Conservation (phyloP, 2,888 invertebrate genomes). For the Cataglyphis albicans region DNA sequence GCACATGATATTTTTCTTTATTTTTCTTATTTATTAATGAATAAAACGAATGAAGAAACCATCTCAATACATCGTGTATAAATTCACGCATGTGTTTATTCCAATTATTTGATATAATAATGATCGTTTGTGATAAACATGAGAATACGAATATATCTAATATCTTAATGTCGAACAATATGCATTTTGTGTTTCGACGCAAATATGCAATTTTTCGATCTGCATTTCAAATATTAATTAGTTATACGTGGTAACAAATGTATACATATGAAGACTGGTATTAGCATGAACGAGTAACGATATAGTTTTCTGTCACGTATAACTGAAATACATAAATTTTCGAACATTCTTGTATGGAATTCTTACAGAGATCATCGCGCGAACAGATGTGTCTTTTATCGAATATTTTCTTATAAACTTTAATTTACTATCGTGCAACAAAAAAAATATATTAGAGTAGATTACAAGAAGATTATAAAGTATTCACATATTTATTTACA, state of each 20-base stretch:
- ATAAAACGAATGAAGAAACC: neutral
- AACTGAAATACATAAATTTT: constrained; percentile 38
- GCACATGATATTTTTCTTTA: neutral
- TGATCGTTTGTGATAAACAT: neutral
- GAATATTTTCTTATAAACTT: neutral
- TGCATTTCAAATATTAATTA: neutral
- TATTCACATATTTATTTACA: neutral
- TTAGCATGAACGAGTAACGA: neutral
- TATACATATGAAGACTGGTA: neutral
- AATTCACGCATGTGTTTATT: neutral
- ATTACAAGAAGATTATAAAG: neutral
- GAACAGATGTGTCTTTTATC: neutral
- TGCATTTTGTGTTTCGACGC: neutral
- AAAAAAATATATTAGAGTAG: neutral
- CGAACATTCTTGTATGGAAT: neutral
- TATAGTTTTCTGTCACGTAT: neutral
- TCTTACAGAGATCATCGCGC: neutral
- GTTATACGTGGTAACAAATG: neutral
- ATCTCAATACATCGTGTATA: neutral
- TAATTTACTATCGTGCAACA: neutral
- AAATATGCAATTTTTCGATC: neutral
- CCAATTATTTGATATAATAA: neutral
- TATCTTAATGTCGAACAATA: neutral
- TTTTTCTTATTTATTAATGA: neutral
- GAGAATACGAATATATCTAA: no score